Percentiles rank a stretch among this genome's conserved stretches.
Evolutionary conservation across 2,888 invertebrate species (phyloP).

Genomic region (Meandrusa payeni): DNA sequence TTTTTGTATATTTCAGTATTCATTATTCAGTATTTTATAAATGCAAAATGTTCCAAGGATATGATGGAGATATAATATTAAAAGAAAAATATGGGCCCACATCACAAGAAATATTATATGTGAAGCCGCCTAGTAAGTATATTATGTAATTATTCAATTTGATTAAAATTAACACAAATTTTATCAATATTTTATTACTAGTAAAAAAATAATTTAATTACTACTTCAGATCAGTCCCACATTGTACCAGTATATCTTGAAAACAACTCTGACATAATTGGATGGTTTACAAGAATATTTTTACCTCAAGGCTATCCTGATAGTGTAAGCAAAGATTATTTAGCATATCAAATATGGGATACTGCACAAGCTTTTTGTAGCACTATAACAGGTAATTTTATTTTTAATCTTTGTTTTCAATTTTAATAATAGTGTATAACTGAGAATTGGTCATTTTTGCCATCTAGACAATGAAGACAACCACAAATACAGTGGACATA

Average conservation of each 20-base stretch:
- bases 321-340: conserved; percentile 95
- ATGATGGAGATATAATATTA: conserved; percentile 50
- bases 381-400: conserved; percentile 85
- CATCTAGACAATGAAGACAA: no score
- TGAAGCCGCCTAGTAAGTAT: conserved; percentile 51
- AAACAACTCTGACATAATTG: conserved; percentile 31
- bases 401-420: no score
- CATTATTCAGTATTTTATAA: no score
- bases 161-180: background rate
- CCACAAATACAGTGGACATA: no score
- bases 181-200: no score
- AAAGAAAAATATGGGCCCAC: conserved; percentile 55
- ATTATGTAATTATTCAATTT: background rate
- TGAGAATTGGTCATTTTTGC: no score
- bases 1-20: no score
- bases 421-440: no score
- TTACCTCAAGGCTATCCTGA: conserved; percentile 95
- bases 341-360: conserved; percentile 94
- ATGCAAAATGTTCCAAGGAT: conserved; percentile 37
- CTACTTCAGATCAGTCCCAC: conserved; percentile 46
- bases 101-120: conserved; percentile 43
- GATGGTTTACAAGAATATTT: conserved; percentile 80
- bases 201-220: conserved; percentile 24
- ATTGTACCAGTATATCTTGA: conserved; percentile 44
- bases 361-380: conserved; percentile 94